Percentiles rank a stretch among this genome's conserved stretches.
Evolutionary conservation across 2,797 vertebrate genomes (phyloP).

Genomic region (Spheniscus humboldti): DNA sequence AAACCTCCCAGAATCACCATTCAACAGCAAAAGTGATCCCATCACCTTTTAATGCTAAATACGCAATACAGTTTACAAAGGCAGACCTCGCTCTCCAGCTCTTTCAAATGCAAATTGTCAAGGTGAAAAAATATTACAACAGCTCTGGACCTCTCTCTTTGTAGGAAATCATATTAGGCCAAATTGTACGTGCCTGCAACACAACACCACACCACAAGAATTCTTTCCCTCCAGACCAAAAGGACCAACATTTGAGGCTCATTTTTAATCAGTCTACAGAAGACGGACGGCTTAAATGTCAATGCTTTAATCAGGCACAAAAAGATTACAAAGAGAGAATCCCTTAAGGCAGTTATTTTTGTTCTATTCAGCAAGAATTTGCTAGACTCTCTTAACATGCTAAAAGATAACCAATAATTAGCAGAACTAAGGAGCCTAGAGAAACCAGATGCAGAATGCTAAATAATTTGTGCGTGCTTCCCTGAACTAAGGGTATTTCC

Average conservation of each 20-base stretch:
- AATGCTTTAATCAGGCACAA: not conserved
- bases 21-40: not conserved
- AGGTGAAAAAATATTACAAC: not conserved
- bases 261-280: not conserved
- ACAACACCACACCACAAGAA: not conserved
- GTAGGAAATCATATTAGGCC: not conserved
- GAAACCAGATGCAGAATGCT: not conserved
- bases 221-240: not conserved
- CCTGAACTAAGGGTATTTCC: conserved; percentile 36
- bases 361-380: not conserved
- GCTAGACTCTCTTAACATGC: not conserved
- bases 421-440: not conserved
- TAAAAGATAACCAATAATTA: conserved; percentile 15
- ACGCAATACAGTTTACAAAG: not conserved
- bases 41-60: not conserved
- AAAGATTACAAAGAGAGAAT: not conserved
- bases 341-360: not conserved
- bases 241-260: not conserved
- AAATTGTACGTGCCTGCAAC: not conserved
- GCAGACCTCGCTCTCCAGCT: not conserved
- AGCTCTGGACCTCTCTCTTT: not conserved
- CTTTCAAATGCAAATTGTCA: not conserved
- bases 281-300: not conserved
- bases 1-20: not conserved
- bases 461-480: not conserved